Base-by-base conservation (phyloP, 1,140 invertebrate genomes). In the Leucophenga varia region DNA sequence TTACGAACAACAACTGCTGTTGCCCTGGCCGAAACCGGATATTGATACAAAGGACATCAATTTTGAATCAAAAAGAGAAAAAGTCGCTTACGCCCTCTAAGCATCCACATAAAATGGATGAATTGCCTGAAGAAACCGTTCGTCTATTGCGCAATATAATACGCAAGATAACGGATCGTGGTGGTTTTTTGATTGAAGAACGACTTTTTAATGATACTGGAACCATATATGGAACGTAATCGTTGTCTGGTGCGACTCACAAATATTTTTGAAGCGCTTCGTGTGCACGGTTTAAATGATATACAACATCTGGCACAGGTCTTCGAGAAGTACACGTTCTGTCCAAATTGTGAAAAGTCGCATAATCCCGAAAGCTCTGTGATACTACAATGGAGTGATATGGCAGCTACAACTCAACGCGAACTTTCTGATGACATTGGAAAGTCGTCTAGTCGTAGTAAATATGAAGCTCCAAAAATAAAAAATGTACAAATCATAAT, bases 1-100 rank as follows among this genome's bases (percentile, higher is more conserved):
- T 22, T 77, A 85, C 55, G 84, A 88, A 58, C 81, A 89, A 56
- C 82, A 86, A 57, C 76, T 91, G 37, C 84, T 84, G 1, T 51
- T 88, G 10, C 60, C 79, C 3, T 89, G 85, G 83, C 49, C 68
- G 13, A 45, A 55, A 17, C 81, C 83, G 0, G 69, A 80, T 20
- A 59, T 69, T 0, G 18, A 58, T 5, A 54, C 61, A 5, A 44
- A 39, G 2, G 57, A 68, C 18, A 68, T 68, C 7, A 64, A 68
- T 22, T 50, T 45, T 47, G 0, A 42, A n/a, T 28, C 3, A 19
- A 25, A 9, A 54, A 44, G 13, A n/a, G 59, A 3, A 36, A 67
- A 31, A 47, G 53, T n/a, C n/a, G n/a, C n/a, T n/a, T n/a, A n/a
- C n/a, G n/a, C n/a, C n/a, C n/a, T n/a, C n/a, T n/a, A n/a, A n/a